Base-by-base conservation (phyloP, 2,888 invertebrate genomes). In the Hirtodrosophila duncani region DNA sequence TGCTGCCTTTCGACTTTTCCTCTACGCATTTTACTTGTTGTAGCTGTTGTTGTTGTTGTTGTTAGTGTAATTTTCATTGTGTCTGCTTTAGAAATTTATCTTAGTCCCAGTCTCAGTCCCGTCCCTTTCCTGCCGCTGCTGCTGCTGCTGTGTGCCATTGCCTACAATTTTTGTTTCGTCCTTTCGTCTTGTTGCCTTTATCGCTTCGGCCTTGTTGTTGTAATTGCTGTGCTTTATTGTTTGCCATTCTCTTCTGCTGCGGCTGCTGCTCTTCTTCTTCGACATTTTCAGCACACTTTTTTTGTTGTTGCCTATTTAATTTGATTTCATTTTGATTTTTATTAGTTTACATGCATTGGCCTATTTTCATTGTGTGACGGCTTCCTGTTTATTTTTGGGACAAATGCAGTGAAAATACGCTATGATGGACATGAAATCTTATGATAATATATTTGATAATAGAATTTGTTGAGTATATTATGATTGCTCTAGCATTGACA, bases 301-400 rank as follows among this genome's bases (percentile, higher is more conserved):
- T 23, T 33, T 23, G 44, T 53, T 55, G 67, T 59, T 72, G 69
- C 59, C 58, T 67, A 63, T 79, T 81, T 79, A 75, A 81, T 75
- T 81, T 81, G 70, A 78, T 74, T 74, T 74, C 60, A 44, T 79
- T 78, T 74, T 74, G 79, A 78, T 74, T 78, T 72, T 81, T 72
- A 80, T 72, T 72, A 72, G 75, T 70, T 70, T 39, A 20, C 14
- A 51, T 62, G 46, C 45, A 53, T 58, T 77, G 81, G 52, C 74
- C 62, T 42, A 59, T 49, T 72, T 37, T 10, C 13, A 33, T 14
- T 34, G 27, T 26, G 39, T 18, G 18, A 37, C 18, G 30, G 13
- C 23, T n/a, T n/a, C n/a, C n/a, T n/a, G n/a, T 18, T 43, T 43
- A 33, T 26, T 9, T 34, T 9, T 34, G 27, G 49, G 14, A 26